Base-by-base conservation (phyloP, 1,140 invertebrate species). In the Drosophila carrolli region DNA sequence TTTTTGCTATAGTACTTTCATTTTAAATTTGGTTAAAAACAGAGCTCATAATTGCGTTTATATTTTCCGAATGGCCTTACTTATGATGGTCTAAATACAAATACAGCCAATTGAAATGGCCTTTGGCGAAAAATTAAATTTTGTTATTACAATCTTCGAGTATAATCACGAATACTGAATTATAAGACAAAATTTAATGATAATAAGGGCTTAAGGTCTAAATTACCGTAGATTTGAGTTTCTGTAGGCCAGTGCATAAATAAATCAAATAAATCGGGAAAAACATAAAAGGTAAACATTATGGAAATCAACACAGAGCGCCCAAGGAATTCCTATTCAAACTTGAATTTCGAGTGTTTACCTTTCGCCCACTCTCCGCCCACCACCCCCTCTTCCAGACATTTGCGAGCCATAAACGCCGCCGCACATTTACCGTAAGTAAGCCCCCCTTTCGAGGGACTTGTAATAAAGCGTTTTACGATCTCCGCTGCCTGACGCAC, bases 401-500 rank as follows among this genome's bases (percentile, higher is more conserved):
- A 84, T 65, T 77, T 84, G 72, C 73, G 62, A 67, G 66, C 57
- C 67, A 76, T 84, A 84, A 84, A 79, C 75, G 81, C 68, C 53
- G 77, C 61, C 76, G 72, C 77, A 85, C 73, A 80, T 78, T 76
- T 79, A 51, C 81, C 77, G 74, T 78, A 19, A 62, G 56, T 1
- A 5, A 41, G 46, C 37, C 32, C 44, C 8, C 9, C 38, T 46
- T 44, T 14, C 11, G 14, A 41, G 48, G 62, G 63, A 50, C 47
- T 68, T 83, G 84, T 62, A 82, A 83, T 88, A 89, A 88, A 88
- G 67, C 76, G 76, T 89, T 89, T 89, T 89, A 88, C 76, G 84
- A 71, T 77, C 50, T 62, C 72, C 56, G 47, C 55, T 55, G 54
- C 50, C 43, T 60, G 74, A 51, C 71, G 67, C 62, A 59, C 74